These are phyloP conservation scores for Erinaceus europaeus DNA, from an alignment of 2,113 vertebrate species.

Conservation along the genomic window DNA sequence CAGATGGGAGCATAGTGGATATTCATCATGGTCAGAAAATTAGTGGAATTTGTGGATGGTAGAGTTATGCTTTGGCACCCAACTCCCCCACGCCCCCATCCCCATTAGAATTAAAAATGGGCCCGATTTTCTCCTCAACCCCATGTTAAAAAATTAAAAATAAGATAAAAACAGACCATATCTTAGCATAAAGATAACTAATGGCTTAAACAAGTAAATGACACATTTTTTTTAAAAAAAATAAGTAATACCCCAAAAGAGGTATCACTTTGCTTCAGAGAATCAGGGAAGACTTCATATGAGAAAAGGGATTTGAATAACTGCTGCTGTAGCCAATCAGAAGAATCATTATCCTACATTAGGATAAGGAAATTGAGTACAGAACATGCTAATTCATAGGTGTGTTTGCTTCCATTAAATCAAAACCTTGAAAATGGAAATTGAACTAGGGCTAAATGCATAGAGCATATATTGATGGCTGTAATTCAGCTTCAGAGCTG, in stretches of 20 bases:
- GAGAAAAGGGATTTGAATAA: background rate
- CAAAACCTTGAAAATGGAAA: constrained; percentile 3
- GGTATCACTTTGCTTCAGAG: background rate
- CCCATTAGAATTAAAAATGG: too few species aligned
- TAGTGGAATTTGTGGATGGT: too few species aligned
- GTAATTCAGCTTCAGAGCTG: background rate
- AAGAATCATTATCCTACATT: background rate
- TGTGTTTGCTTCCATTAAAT: background rate
- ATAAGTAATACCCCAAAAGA: background rate
- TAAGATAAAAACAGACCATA: too few species aligned
- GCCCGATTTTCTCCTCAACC: too few species aligned
- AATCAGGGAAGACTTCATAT: background rate
- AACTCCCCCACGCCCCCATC: too few species aligned
- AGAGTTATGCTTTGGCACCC: too few species aligned
- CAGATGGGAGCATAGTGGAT: too few species aligned
- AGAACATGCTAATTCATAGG: too few species aligned
- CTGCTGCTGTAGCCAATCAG: background rate
- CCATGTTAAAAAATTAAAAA: too few species aligned
- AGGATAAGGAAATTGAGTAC: background rate
- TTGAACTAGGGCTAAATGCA: background rate
- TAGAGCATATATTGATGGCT: background rate
- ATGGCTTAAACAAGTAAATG: background rate
- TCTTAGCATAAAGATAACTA: background rate
- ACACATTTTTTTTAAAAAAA: background rate
- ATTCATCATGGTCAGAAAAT: too few species aligned